Evolutionary conservation across 2,113 vertebrate genomes (phyloP).

Genomic region (Crotalus tigris): DNA sequence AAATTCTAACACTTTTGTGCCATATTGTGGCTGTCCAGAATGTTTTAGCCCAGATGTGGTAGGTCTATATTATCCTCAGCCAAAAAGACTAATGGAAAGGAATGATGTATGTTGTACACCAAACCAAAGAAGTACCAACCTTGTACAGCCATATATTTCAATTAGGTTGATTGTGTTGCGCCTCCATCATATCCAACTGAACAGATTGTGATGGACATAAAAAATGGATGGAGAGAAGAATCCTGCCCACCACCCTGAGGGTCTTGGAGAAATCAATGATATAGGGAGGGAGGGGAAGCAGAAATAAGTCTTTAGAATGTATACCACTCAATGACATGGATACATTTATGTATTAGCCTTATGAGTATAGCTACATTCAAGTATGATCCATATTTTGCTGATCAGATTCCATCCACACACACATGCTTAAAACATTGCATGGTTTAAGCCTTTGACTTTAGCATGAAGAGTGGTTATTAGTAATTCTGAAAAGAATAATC

Average conservation of each 20-base stretch:
- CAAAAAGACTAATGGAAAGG: not conserved
- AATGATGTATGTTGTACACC: not conserved
- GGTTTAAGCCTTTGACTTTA: constrained; percentile 8
- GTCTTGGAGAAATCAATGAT: not conserved
- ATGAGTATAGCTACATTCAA: not conserved
- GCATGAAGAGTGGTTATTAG: not conserved
- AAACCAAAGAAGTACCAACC: not conserved
- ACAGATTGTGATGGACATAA: not conserved
- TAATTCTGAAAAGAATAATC: constrained; percentile 33
- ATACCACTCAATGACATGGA: not conserved
- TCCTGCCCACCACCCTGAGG: not conserved
- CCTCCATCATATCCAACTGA: not conserved
- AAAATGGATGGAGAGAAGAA: not conserved
- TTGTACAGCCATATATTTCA: not conserved
- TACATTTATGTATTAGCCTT: not conserved
- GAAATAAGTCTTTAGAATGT: not conserved
- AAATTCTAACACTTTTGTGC: not conserved
- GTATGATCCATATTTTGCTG: not conserved
- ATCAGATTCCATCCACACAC: not conserved
- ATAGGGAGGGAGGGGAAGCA: not conserved
- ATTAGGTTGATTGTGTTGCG: not conserved
- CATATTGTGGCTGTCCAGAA: not conserved
- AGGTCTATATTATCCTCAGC: not conserved
- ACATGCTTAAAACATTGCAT: not conserved
- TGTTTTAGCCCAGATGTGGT: not conserved